A percentile compares a stretch with the other conserved stretches of the same genome.
phyloP scores from a whole-genome alignment of 2,113 vertebrate species.

The Chloropsis cyanopogon region DNA sequence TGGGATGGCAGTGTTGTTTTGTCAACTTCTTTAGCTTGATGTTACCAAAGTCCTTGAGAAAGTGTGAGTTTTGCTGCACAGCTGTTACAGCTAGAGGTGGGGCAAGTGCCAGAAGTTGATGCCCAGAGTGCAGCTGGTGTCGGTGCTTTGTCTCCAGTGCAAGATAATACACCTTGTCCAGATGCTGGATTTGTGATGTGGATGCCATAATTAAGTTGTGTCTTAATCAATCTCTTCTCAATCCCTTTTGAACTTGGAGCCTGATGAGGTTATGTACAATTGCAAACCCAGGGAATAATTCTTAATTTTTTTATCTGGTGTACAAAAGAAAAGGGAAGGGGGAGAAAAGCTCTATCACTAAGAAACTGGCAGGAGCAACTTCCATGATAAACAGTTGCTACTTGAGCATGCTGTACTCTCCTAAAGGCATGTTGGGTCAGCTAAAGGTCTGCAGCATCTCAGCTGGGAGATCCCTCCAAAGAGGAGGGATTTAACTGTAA shows the following conservation, averaged over 20 bases:
- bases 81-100: neutral
- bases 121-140: neutral
- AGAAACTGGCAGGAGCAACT: neutral
- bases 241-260: neutral
- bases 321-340: neutral
- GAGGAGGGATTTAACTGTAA: slow-evolving; percentile 62
- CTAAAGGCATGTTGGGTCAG: slow-evolving; percentile 14
- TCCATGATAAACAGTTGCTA: slow-evolving; percentile 15
- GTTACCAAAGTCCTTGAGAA: neutral
- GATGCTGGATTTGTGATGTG: neutral
- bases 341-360: neutral
- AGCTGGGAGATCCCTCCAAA: slow-evolving; percentile 55
- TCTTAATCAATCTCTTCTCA: neutral
- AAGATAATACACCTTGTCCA: neutral
- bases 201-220: neutral
- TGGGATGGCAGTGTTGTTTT: neutral
- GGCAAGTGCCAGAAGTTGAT: neutral
- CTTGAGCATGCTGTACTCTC: slow-evolving; percentile 15
- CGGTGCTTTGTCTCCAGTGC: neutral
- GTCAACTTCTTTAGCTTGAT: neutral
- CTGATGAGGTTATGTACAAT: neutral
- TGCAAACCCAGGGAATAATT: neutral
- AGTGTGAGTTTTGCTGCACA: neutral
- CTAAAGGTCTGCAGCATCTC: slow-evolving; percentile 46
- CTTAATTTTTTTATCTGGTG: neutral